Evolutionary conservation across 2,797 vertebrate species (phyloP).

Genomic region (Scleropages formosus): DNA sequence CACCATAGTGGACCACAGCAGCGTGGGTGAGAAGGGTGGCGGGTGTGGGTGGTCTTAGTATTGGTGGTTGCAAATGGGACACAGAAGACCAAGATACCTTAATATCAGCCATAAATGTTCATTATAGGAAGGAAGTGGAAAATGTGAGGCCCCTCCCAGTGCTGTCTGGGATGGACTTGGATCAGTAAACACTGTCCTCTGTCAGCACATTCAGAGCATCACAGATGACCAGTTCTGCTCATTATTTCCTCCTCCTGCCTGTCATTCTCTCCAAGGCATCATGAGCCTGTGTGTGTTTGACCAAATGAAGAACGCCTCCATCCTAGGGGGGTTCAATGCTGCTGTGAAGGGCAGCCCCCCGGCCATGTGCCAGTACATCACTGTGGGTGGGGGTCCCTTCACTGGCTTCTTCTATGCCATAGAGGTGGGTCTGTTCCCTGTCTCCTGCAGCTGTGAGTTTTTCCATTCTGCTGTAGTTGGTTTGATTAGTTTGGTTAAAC

Average conservation of each 20-base stretch:
- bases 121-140: neutral
- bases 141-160: too few relatives aligned
- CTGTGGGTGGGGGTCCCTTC: slow-evolving; percentile 90
- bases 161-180: neutral
- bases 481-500: neutral
- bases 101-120: too few relatives aligned
- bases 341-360: slow-evolving; percentile 93
- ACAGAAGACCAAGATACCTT: neutral
- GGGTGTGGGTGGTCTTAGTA: neutral
- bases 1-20: slow-evolving; percentile 87
- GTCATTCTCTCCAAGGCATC: slow-evolving; percentile 71
- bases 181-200: neutral
- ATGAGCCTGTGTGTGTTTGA: slow-evolving; percentile 94
- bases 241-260: slow-evolving; percentile 4
- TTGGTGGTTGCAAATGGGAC: neutral
- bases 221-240: neutral
- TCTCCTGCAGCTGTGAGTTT: neutral
- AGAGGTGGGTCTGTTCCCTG: slow-evolving; percentile 73
- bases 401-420: slow-evolving; percentile 94
- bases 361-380: slow-evolving; percentile 95
- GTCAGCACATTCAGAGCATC: neutral
- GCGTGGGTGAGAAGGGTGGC: slow-evolving; percentile 77
- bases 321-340: slow-evolving; percentile 89
- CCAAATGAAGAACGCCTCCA: slow-evolving; percentile 97
- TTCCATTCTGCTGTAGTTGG: neutral